A percentile compares a stretch with the other conserved stretches of the same genome.
phyloP scores from a whole-genome alignment of 2,888 invertebrate genomes.

The Archips xylosteana region DNA sequence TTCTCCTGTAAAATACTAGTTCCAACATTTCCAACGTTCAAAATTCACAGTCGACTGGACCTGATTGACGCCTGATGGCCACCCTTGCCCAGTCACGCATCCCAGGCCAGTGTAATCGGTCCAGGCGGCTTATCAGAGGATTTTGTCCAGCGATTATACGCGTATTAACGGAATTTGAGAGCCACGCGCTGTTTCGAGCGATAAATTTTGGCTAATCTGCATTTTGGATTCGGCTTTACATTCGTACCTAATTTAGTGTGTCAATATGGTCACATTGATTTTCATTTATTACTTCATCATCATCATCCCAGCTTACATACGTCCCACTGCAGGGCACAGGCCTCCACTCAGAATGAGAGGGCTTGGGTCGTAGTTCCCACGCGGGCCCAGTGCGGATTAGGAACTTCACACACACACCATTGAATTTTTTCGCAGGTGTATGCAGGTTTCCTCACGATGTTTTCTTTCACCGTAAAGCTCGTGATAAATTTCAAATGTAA shows the following conservation, averaged over 20 bases:
- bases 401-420: too few relatives aligned
- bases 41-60: constrained; percentile 24
- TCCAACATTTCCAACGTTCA: neutral
- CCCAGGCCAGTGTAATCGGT: constrained; percentile 7
- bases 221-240: constrained; percentile 1
- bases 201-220: constrained; percentile 20
- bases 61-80: constrained; percentile 18
- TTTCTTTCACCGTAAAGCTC: too few relatives aligned
- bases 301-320: too few relatives aligned
- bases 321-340: too few relatives aligned
- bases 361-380: too few relatives aligned
- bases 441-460: too few relatives aligned
- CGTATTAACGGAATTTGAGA: constrained; percentile 20
- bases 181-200: constrained; percentile 7
- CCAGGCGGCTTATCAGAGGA: constrained; percentile 25
- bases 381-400: too few relatives aligned
- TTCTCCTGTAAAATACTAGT: neutral
- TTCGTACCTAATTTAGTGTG: neutral
- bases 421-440: too few relatives aligned
- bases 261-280: neutral
- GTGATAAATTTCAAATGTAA: too few relatives aligned
- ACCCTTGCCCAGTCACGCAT: constrained; percentile 17
- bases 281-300: neutral
- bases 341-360: too few relatives aligned
- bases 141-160: constrained; percentile 21